Evolutionary conservation across 1,140 invertebrate genomes (phyloP).

Genomic region (Megalonaias nervosa): DNA sequence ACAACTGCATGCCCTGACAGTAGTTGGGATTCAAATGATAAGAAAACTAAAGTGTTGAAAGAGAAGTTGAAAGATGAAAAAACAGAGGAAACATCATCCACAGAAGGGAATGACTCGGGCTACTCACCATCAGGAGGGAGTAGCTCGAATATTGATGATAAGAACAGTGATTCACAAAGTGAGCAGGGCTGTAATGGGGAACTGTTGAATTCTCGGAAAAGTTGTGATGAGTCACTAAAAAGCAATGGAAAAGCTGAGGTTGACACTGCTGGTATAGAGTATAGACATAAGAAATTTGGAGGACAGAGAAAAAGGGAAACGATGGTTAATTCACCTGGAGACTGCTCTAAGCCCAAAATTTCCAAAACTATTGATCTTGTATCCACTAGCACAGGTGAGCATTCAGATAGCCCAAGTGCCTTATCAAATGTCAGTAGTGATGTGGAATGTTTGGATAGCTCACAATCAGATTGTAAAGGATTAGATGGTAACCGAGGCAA

Average conservation of each 20-base stretch:
- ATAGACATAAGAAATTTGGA: constrained; percentile 63
- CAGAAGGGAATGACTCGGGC: constrained; percentile 4
- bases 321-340: neutral
- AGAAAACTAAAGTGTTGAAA: constrained; percentile 14
- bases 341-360: constrained; percentile 20
- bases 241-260: constrained; percentile 24
- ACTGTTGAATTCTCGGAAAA: constrained; percentile 4
- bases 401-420: constrained; percentile 29
- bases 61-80: constrained; percentile 25
- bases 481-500: neutral
- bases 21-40: constrained; percentile 43
- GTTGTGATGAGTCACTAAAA: constrained; percentile 35
- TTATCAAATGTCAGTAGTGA: constrained; percentile 6
- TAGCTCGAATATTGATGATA: constrained; percentile 6
- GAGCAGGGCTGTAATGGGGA: constrained; percentile 2
- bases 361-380: constrained; percentile 11
- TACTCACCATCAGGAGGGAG: constrained; percentile 10
- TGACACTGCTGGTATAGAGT: constrained; percentile 38
- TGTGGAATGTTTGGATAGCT: neutral
- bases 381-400: constrained; percentile 4
- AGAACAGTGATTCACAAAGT: constrained; percentile 18
- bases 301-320: constrained; percentile 45
- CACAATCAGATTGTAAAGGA: constrained; percentile 9
- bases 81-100: constrained; percentile 19
- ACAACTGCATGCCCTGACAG: constrained; percentile 59